Conservation (phyloP, 2,797 vertebrate genomes). For the Prunella strophiata region DNA sequence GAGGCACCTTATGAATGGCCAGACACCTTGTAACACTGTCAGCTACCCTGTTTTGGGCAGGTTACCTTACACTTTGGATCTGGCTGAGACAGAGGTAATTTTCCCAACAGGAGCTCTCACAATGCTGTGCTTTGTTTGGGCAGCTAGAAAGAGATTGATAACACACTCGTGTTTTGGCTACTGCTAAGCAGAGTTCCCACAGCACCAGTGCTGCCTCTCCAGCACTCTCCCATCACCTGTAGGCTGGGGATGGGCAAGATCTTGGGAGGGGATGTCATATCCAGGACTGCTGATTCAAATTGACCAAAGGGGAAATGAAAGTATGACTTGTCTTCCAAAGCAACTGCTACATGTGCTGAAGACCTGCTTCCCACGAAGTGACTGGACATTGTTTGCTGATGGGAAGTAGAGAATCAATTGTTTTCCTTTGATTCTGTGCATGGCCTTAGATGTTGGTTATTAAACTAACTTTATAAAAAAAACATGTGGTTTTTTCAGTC, state of each 20-base stretch:
- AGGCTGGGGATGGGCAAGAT: background rate
- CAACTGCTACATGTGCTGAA: background rate
- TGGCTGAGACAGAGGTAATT: background rate
- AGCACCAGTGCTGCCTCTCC: background rate
- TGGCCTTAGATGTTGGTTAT: background rate
- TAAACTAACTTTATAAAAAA: background rate
- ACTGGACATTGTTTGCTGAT: background rate
- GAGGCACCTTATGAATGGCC: background rate
- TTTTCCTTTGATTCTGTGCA: background rate
- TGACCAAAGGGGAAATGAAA: background rate
- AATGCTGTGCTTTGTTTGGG: background rate
- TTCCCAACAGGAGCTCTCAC: background rate
- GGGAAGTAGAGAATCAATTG: background rate
- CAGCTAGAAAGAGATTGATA: background rate
- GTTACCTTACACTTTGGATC: fast-evolving
- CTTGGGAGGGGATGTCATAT: background rate
- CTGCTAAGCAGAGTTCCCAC: background rate
- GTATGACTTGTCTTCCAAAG: background rate
- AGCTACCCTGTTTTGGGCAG: background rate
- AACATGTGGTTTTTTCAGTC: fast-evolving
- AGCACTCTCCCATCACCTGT: background rate
- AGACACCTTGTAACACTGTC: background rate
- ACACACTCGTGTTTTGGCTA: background rate
- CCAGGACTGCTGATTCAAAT: background rate
- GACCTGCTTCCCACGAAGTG: background rate